Conservation (phyloP, 2,888 invertebrate species). For the Drosophila lutescens region DNA sequence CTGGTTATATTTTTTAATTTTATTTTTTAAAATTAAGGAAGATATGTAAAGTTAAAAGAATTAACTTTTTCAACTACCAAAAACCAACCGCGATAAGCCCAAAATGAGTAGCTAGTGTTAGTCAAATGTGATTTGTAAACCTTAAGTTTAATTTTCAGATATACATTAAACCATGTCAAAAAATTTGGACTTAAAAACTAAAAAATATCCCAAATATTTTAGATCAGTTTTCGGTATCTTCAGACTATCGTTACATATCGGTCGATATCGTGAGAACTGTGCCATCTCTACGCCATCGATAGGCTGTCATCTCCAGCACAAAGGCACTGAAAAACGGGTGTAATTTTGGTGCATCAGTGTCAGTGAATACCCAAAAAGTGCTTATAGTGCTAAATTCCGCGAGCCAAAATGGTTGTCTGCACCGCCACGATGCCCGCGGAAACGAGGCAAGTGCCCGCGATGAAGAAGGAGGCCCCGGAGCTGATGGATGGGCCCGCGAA, state of each 20-base stretch:
- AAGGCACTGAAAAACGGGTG: slow-evolving; percentile 4
- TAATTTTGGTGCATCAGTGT: slow-evolving; percentile 12
- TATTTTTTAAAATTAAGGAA: too few species aligned
- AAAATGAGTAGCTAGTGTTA: too few species aligned
- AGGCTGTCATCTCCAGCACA: neutral
- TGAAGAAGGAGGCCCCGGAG: neutral
- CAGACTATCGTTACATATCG: neutral
- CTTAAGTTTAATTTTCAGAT: too few species aligned
- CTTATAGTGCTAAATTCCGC: slow-evolving; percentile 7
- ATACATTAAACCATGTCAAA: neutral
- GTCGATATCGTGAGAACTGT: neutral
- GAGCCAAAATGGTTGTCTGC: slow-evolving; percentile 22
- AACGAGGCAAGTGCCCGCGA: slow-evolving; percentile 1
- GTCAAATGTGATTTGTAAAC: too few species aligned
- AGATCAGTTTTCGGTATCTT: neutral
- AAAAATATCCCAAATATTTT: neutral
- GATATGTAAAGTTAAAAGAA: too few species aligned
- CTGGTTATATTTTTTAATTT: too few species aligned
- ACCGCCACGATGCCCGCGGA: slow-evolving; percentile 19
- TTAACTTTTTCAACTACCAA: too few species aligned
- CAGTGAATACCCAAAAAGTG: slow-evolving; percentile 14
- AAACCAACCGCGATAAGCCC: too few species aligned
- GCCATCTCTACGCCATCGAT: slow-evolving; percentile 9
- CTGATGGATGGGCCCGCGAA: neutral
- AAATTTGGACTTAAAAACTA: neutral